Evolutionary conservation across 2,888 invertebrate genomes (phyloP), one percentile per base, ranked within the genome.

Genomic region (Cerceris rybyensis): DNA sequence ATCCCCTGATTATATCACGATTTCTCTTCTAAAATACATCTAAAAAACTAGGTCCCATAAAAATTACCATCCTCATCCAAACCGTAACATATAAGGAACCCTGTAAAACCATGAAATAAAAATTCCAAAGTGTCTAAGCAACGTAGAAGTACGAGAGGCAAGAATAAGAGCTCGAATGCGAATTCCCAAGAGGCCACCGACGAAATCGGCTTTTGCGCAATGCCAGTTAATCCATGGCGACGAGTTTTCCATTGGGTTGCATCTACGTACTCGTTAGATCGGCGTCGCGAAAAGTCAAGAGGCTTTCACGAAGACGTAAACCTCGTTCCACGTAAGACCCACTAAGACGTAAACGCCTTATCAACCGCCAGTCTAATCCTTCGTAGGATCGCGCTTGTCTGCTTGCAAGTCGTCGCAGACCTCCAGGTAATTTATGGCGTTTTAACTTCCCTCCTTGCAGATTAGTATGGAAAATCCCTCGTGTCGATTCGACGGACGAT

Each of bases 361-460:
- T 82, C 80, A 80, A 72, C 75, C 75, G 64, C 55, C 42, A 58
- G 75, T 73, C 78, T 82, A 80, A 82, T 82, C 82, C 80, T 65
- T 72, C 63, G 74, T 69, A 63, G 74, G 76, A 79, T 79, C 76
- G 75, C 54, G 42, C 64, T 72, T 77, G 80, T 71, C 81, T 75
- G 39, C 71, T 68, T 7, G 54, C 70, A 75, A 28, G 58, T 70
- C 75, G 72, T 67, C 70, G 71, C 57, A 52, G 55, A 46, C 46
- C 68, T 43, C 42, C 46, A 6, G 71, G 73, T 86, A 83, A 85
- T 86, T 87, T 87, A 86, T 84, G 84, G 79, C 78, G 64, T 81
- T 87, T 83, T 78, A 80, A 84, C 85, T 82, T 82, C 75, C 77
- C 67, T 17, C 42, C 70, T 70, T 65, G 68, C 66, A 81, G 83